phyloP scores from a whole-genome alignment of 2,113 vertebrate genomes.

The Sinocyclocheilus maitianheensis region DNA sequence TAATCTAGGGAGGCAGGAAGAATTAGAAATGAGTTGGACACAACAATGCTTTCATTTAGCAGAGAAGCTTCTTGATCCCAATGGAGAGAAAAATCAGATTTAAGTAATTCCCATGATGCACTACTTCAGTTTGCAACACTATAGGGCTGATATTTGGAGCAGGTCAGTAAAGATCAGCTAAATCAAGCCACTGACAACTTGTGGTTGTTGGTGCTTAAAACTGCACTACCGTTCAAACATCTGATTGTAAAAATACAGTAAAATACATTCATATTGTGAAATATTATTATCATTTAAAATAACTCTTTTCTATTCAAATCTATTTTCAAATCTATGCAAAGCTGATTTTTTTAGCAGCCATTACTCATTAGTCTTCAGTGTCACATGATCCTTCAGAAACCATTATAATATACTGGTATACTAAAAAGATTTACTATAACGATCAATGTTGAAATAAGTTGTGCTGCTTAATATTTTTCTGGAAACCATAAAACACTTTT shows the following conservation, averaged over 20 bases:
- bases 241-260: too few species aligned
- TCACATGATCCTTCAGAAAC: too few species aligned
- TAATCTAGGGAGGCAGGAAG: constrained; percentile 80
- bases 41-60: constrained; percentile 2
- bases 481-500: too few species aligned
- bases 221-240: neutral
- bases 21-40: constrained; percentile 27
- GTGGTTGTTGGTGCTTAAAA: neutral
- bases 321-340: too few species aligned
- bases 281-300: too few species aligned
- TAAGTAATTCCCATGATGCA: constrained; percentile 8
- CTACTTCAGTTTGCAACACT: neutral
- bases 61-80: neutral
- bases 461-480: too few species aligned
- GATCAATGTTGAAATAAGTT: neutral
- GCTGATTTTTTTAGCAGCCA: too few species aligned
- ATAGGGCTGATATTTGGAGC: neutral
- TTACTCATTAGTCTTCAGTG: too few species aligned
- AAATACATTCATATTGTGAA: too few species aligned
- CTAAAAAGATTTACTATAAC: too few species aligned
- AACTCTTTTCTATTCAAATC: too few species aligned
- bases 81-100: neutral
- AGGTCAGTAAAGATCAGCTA: neutral
- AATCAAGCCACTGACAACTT: neutral
- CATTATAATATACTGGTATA: too few species aligned